Percentiles rank a stretch among this genome's conserved stretches.
Conservation (phyloP, 2,797 vertebrate genomes). For the Phyllotis vaccarum region DNA sequence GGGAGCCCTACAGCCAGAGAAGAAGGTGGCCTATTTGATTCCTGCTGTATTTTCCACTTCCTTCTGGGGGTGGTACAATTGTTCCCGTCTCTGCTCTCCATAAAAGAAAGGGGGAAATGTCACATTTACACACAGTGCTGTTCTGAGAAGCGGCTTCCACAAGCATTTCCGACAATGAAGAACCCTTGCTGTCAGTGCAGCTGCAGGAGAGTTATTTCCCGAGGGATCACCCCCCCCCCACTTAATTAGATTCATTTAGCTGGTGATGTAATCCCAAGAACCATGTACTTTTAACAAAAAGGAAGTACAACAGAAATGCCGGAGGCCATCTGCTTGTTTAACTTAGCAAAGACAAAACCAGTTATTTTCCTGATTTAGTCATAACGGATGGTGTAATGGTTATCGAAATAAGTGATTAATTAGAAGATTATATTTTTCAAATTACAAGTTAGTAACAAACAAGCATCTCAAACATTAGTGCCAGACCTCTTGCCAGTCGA, state of each 20-base stretch:
- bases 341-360: conserved; percentile 56
- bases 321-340: conserved; percentile 73
- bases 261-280: conserved; percentile 76
- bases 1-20: neutral
- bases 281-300: conserved; percentile 71
- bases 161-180: conserved; percentile 24
- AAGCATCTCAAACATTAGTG: conserved; percentile 16
- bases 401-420: conserved; percentile 68
- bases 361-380: conserved; percentile 53
- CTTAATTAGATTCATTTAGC: conserved; percentile 75
- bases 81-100: conserved; percentile 53
- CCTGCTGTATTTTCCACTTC: conserved; percentile 30
- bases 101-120: conserved; percentile 50
- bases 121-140: neutral
- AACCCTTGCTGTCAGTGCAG: conserved; percentile 28
- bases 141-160: conserved; percentile 2
- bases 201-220: conserved; percentile 71
- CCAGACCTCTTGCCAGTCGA: conserved; percentile 2
- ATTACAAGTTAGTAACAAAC: conserved; percentile 54
- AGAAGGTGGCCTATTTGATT: neutral
- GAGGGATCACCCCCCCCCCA: conserved; percentile 8
- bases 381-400: conserved; percentile 40
- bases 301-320: conserved; percentile 32
- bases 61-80: neutral
- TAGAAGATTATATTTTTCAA: conserved; percentile 54